A percentile compares a stretch with the other conserved stretches of the same genome.
Evolutionary conservation across 1,140 invertebrate genomes (phyloP).

Genomic region (Leptopilina boulardi): DNA sequence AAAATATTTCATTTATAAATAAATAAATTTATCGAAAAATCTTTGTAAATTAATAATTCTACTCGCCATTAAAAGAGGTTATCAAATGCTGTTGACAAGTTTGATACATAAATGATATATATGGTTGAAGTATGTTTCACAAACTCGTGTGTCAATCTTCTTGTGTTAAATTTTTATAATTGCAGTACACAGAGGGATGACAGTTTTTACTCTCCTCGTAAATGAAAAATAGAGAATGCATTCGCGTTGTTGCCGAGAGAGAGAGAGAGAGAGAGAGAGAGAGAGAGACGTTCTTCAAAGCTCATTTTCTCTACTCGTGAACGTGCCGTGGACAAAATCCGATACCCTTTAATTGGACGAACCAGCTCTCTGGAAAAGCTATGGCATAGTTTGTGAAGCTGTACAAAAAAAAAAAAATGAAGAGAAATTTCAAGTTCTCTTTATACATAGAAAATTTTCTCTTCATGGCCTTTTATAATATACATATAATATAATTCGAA

Average conservation of each 20-base stretch:
- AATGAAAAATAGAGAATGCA: not conserved
- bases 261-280: no score
- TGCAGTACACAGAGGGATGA: not conserved
- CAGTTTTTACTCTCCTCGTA: not conserved
- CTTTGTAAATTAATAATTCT: no score
- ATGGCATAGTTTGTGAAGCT: not conserved
- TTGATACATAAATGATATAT: not conserved
- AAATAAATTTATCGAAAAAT: no score
- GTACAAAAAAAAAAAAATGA: not conserved
- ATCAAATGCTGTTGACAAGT: no score
- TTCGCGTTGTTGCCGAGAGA: not conserved
- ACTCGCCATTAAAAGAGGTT: no score
- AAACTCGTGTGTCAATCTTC: not conserved
- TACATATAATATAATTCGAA: not conserved
- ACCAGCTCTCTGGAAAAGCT: not conserved
- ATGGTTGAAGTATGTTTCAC: not conserved
- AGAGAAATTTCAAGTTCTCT: not conserved
- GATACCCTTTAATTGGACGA: conserved; percentile 14
- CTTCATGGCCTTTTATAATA: not conserved
- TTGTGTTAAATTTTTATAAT: not conserved
- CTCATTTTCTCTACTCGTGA: conserved; percentile 9
- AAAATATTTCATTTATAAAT: no score
- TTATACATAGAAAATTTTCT: not conserved
- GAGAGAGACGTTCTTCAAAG: not conserved
- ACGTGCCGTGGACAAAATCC: conserved; percentile 5